Conservation (phyloP, 2,888 invertebrate genomes). For the Nomada fucata region DNA sequence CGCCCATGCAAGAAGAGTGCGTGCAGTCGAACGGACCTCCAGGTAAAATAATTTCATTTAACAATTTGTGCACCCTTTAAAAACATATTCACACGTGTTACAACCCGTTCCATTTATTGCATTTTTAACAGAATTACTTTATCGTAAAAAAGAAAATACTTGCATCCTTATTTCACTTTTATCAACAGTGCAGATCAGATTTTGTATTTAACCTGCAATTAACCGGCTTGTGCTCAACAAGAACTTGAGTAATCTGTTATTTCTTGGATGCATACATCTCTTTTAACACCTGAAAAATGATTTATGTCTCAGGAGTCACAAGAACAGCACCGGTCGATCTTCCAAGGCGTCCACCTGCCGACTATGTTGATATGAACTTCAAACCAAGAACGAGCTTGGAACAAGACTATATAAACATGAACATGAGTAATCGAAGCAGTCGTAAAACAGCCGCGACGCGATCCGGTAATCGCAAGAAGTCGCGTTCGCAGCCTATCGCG, state of each 20-base stretch:
- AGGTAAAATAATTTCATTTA: conserved; percentile 68
- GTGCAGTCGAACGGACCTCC: conserved; percentile 84
- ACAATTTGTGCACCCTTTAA: conserved; percentile 13
- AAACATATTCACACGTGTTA: neutral
- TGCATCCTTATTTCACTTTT: too few species aligned
- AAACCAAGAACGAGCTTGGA: conserved; percentile 82
- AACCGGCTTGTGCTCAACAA: neutral
- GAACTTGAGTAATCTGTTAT: neutral
- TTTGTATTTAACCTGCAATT: neutral
- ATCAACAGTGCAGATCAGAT: too few species aligned
- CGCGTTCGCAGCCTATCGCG: conserved; percentile 87
- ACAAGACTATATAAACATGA: conserved; percentile 86
- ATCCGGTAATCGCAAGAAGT: conserved; percentile 82
- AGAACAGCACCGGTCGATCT: conserved; percentile 83
- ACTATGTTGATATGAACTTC: conserved; percentile 89
- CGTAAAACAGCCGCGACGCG: conserved; percentile 64
- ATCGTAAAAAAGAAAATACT: too few species aligned
- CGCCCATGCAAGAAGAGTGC: conserved; percentile 82
- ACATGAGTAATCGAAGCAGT: conserved; percentile 79
- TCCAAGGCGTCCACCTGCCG: conserved; percentile 85
- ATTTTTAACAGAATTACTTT: neutral
- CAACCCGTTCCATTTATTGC: neutral
- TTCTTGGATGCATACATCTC: neutral
- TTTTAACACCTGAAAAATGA: neutral
- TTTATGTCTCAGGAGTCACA: conserved; percentile 67